These are phyloP conservation scores for Drosophila pandora DNA, from an alignment of 1,140 invertebrate genomes.

Conservation along the genomic window DNA sequence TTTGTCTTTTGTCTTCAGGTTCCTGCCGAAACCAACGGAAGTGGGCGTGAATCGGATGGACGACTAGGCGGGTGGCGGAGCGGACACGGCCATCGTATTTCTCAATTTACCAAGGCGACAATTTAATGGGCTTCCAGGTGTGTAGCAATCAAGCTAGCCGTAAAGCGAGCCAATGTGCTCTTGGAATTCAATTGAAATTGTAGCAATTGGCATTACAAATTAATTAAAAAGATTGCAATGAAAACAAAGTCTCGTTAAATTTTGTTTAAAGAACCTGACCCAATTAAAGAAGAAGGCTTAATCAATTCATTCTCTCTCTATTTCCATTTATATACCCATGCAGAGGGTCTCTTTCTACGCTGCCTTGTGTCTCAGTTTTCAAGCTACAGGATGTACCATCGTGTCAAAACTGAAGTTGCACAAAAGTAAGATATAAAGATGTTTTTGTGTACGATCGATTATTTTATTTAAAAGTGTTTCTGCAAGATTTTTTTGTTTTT, in stretches of 20 bases:
- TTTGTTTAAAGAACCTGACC: neutral
- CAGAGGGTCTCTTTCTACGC: too few species aligned
- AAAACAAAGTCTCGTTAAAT: slow-evolving; percentile 20
- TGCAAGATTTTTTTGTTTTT: too few species aligned
- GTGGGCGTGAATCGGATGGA: slow-evolving; percentile 21
- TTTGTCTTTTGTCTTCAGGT: slow-evolving; percentile 78
- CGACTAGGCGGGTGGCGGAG: slow-evolving; percentile 33
- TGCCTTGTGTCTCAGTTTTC: too few species aligned
- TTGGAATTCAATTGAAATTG: slow-evolving; percentile 78
- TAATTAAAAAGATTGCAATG: slow-evolving; percentile 79
- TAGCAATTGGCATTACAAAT: slow-evolving; percentile 79
- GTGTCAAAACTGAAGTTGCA: too few species aligned
- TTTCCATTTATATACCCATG: slow-evolving; percentile 3
- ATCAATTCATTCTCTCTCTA: neutral
- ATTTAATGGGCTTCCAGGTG: slow-evolving; percentile 79
- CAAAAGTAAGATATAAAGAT: too few species aligned
- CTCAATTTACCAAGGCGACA: slow-evolving; percentile 80
- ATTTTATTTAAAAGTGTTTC: too few species aligned
- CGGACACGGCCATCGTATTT: slow-evolving; percentile 70
- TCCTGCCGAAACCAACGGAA: slow-evolving; percentile 55
- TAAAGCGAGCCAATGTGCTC: slow-evolving; percentile 53
- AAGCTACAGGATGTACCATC: too few species aligned
- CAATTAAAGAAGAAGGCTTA: neutral
- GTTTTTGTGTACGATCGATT: too few species aligned
- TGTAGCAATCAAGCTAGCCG: slow-evolving; percentile 46